phyloP scores from a whole-genome alignment of 2,797 vertebrate species.

The Cyclopterus lumpus region DNA sequence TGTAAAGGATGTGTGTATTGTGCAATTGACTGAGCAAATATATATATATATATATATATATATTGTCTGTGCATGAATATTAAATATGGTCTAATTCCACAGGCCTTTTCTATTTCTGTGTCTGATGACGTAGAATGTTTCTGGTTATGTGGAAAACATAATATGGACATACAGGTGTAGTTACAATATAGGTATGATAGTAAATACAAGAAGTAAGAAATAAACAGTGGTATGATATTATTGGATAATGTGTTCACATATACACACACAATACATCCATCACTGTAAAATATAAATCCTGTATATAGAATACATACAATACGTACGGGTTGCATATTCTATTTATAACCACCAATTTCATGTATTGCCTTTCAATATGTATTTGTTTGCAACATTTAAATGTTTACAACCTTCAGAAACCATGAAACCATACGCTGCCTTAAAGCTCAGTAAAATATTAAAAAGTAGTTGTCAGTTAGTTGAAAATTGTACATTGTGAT shows the following conservation, averaged over 20 bases:
- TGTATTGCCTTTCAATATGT: background rate
- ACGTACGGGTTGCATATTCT: background rate
- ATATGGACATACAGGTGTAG: background rate
- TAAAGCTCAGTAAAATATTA: too few relatives aligned
- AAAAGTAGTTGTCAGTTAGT: too few relatives aligned
- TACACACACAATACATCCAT: background rate
- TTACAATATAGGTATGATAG: background rate
- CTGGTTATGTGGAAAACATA: background rate
- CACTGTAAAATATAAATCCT: background rate
- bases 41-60: background rate
- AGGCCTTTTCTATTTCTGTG: background rate
- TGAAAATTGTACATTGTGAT: background rate
- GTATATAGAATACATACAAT: background rate
- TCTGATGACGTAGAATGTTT: background rate
- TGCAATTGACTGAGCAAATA: background rate
- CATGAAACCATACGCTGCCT: too few relatives aligned
- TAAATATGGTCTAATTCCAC: background rate
- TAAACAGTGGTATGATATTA: background rate
- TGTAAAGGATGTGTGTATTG: background rate
- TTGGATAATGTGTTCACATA: background rate
- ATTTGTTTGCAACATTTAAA: background rate
- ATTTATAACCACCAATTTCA: background rate
- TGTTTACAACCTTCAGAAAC: background rate
- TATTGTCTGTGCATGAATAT: background rate
- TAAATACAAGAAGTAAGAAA: background rate